phyloP scores from a whole-genome alignment of 2,797 vertebrate species.

The Arrhamphus sclerolepis region DNA sequence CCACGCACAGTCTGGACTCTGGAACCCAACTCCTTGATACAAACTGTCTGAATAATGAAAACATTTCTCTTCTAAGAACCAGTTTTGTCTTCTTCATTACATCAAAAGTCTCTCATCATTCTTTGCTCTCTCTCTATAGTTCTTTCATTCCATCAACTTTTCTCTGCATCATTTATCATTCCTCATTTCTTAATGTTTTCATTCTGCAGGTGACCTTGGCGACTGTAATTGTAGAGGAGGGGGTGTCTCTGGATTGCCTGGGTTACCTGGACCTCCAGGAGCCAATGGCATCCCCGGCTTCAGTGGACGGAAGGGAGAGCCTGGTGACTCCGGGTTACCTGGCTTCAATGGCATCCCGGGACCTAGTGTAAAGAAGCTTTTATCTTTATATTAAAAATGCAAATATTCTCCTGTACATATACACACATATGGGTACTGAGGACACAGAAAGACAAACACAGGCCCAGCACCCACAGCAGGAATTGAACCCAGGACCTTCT shows the following conservation, averaged over 20 bases:
- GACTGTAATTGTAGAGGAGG: conserved; percentile 68
- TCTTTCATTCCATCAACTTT: too few species aligned
- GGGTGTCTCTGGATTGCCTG: neutral
- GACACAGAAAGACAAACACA: too few species aligned
- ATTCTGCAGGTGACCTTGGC: conserved; percentile 65
- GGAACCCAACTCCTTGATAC: too few species aligned
- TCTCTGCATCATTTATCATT: neutral
- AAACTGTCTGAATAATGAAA: too few species aligned
- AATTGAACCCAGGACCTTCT: too few species aligned
- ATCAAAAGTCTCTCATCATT: too few species aligned
- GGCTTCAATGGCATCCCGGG: conserved; percentile 59
- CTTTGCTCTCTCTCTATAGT: too few species aligned
- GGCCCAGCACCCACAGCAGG: too few species aligned
- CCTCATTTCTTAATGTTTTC: neutral
- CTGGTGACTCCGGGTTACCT: conserved; percentile 51
- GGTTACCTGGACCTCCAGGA: conserved; percentile 55
- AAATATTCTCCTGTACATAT: neutral
- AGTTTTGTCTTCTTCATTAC: too few species aligned
- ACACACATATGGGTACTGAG: too few species aligned
- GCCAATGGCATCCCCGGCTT: conserved; percentile 55
- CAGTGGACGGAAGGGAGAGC: conserved; percentile 66
- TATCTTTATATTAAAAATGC: neutral
- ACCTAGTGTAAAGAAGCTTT: conserved; percentile 51
- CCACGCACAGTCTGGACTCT: too few species aligned
- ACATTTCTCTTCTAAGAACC: too few species aligned